Percentiles rank a stretch among this genome's conserved stretches.
Evolutionary conservation across 2,113 vertebrate species (phyloP).

Genomic region (Nesogale talazaci): DNA sequence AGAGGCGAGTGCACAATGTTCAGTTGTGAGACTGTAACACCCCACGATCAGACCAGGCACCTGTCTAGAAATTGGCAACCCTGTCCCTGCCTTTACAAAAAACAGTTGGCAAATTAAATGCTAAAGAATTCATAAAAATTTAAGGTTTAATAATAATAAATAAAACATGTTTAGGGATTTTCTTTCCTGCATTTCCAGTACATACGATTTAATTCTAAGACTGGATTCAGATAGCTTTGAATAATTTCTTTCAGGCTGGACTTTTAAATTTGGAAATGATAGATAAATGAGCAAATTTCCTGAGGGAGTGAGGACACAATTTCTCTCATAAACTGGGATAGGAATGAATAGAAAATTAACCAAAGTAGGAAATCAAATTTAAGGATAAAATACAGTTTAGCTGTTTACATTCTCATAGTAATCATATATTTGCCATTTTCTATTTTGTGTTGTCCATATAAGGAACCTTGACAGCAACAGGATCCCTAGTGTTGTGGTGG

Average conservation of each 20-base stretch:
- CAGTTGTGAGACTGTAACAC: constrained; percentile 38
- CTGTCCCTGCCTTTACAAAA: background rate
- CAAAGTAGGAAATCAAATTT: constrained; percentile 11
- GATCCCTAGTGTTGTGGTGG: too few relatives aligned
- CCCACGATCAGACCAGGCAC: constrained; percentile 3
- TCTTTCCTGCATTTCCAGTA: background rate
- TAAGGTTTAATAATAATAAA: background rate
- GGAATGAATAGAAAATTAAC: background rate
- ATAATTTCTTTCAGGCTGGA: constrained; percentile 6
- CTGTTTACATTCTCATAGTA: too few relatives aligned
- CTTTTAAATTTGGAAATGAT: background rate
- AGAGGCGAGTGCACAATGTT: constrained; percentile 49
- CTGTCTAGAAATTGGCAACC: constrained; percentile 22
- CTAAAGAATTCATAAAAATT: background rate
- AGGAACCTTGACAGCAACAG: too few relatives aligned
- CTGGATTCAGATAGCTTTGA: background rate
- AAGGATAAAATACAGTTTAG: too few relatives aligned
- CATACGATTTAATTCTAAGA: constrained; percentile 18
- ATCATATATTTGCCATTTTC: too few relatives aligned
- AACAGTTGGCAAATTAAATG: constrained; percentile 12
- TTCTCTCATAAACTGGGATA: background rate
- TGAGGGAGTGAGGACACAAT: background rate
- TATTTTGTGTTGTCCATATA: too few relatives aligned
- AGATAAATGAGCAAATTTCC: constrained; percentile 45
- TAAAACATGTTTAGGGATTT: background rate